phyloP scores from a whole-genome alignment of 2,797 vertebrate species.

The Sciurus carolinensis region DNA sequence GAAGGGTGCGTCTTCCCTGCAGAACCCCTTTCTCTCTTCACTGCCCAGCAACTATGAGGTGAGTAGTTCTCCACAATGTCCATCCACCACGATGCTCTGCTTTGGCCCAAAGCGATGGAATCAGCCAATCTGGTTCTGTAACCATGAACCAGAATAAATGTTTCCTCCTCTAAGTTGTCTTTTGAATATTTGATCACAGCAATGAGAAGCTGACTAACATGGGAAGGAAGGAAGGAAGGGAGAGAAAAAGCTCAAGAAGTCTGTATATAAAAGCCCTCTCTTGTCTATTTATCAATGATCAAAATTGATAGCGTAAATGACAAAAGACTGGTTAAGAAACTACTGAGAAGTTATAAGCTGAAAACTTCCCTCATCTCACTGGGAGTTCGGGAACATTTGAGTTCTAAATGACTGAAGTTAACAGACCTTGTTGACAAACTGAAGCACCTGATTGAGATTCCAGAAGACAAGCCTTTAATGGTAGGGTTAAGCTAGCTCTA shows the following conservation, averaged over 20 bases:
- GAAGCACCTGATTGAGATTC: not conserved
- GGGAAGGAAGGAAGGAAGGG: too few relatives aligned
- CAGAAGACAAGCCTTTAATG: not conserved
- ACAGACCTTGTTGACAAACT: not conserved
- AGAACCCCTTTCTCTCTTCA: too few relatives aligned
- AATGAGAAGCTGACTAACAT: too few relatives aligned
- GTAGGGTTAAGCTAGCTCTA: not conserved
- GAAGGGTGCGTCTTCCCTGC: too few relatives aligned
- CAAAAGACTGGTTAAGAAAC: not conserved
- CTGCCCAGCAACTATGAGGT: too few relatives aligned
- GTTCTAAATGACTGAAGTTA: not conserved
- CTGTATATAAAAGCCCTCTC: not conserved
- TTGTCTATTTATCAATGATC: not conserved
- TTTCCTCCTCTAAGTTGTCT: too few relatives aligned
- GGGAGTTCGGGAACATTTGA: not conserved
- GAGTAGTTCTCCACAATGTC: too few relatives aligned
- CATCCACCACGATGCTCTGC: too few relatives aligned
- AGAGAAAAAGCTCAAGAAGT: not conserved
- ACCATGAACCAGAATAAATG: too few relatives aligned
- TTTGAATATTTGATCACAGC: too few relatives aligned
- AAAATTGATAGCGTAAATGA: not conserved
- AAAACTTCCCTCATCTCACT: not conserved
- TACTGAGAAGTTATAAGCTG: not conserved
- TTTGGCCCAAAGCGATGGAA: too few relatives aligned
- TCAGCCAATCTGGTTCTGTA: too few relatives aligned